phyloP scores from a whole-genome alignment of 2,797 vertebrate species.

The Eurystomus glaucurus region DNA sequence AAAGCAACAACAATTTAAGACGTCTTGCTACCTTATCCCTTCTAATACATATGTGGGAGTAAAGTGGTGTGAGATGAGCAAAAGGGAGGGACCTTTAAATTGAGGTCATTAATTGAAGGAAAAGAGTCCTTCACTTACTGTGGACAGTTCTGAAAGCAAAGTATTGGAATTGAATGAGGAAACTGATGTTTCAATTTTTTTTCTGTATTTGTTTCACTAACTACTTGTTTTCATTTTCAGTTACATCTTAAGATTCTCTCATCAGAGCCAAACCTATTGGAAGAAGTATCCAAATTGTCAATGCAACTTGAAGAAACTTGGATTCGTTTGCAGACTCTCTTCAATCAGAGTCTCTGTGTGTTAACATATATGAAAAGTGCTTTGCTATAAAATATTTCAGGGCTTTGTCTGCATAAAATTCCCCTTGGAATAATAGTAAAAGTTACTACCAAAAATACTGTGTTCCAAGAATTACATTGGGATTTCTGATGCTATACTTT shows the following conservation, averaged over 20 bases:
- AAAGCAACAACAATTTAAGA: neutral
- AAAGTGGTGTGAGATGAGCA: neutral
- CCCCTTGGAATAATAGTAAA: neutral
- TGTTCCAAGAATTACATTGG: neutral
- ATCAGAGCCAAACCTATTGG: slow-evolving; percentile 85
- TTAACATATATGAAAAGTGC: slow-evolving; percentile 94
- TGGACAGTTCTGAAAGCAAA: neutral
- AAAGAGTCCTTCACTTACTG: neutral
- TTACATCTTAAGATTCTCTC: slow-evolving; percentile 90
- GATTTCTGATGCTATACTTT: neutral
- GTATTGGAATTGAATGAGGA: neutral
- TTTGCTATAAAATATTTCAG: slow-evolving; percentile 83
- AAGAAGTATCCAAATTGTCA: slow-evolving; percentile 84
- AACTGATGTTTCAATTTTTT: neutral
- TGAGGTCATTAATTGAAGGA: neutral
- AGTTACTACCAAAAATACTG: neutral
- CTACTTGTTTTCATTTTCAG: slow-evolving; percentile 80
- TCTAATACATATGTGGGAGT: neutral
- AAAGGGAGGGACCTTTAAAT: neutral
- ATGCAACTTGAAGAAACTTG: slow-evolving; percentile 87
- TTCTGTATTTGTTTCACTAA: neutral
- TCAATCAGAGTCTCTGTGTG: slow-evolving; percentile 93
- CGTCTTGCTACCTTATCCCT: neutral
- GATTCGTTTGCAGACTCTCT: slow-evolving; percentile 87
- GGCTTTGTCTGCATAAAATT: neutral